Conservation (phyloP, 2,113 vertebrate genomes). For the Chelonoidis abingdonii region DNA sequence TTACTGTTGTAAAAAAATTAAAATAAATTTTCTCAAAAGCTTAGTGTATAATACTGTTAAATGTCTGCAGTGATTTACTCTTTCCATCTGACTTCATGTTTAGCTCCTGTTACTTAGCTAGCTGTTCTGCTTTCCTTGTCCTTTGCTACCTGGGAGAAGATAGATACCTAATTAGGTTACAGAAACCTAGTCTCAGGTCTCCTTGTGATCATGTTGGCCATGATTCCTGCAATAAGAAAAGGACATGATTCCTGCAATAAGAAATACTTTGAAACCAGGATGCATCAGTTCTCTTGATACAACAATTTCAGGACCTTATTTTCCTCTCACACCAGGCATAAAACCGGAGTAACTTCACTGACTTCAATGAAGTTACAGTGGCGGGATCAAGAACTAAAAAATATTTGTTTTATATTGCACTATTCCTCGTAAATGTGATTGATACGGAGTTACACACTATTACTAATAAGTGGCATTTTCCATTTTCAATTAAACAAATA, state of each 20-base stretch:
- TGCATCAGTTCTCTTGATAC: accelerated
- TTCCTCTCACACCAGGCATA: background rate
- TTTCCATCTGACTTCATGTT: constrained; percentile 67
- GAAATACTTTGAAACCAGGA: background rate
- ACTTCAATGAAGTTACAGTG: background rate
- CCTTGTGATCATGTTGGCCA: background rate
- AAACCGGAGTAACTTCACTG: background rate
- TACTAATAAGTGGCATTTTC: background rate
- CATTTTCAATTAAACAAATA: background rate
- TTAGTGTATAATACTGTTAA: constrained; percentile 75
- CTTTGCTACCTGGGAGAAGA: background rate
- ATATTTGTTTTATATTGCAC: background rate
- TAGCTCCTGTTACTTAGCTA: constrained; percentile 44
- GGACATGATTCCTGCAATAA: background rate
- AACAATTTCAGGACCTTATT: background rate
- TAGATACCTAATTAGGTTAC: background rate
- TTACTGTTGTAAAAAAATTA: constrained; percentile 75
- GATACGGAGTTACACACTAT: too few relatives aligned
- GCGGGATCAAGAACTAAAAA: background rate
- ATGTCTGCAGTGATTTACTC: constrained; percentile 70
- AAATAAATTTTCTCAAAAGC: constrained; percentile 76
- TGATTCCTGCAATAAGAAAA: background rate
- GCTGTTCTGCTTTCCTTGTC: constrained; percentile 39
- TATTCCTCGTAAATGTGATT: background rate
- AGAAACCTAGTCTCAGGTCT: background rate